Conservation (phyloP, 2,888 invertebrate genomes). For the Drosophila yooni region DNA sequence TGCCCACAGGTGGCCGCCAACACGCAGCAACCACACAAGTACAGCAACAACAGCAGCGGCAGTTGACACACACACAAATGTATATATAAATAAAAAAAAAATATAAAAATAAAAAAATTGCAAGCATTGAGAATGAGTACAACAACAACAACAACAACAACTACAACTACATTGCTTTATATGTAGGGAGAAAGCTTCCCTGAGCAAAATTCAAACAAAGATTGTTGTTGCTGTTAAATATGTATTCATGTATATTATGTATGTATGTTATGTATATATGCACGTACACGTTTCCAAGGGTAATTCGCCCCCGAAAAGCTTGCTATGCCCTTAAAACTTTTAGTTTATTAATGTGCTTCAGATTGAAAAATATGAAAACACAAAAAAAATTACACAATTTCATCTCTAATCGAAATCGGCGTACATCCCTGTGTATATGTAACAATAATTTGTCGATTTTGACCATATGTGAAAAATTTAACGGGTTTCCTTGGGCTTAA, state of each 20-base stretch:
- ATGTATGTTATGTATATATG: not conserved
- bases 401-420: not conserved
- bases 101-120: not conserved
- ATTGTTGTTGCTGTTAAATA: not conserved
- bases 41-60: constrained; percentile 12
- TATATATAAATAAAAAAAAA: not conserved
- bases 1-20: constrained; percentile 62
- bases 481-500: not conserved
- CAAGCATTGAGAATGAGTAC: not conserved
- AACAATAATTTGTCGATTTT: not conserved
- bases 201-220: constrained; percentile 24
- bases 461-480: not conserved
- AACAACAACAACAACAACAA: not conserved
- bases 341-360: not conserved
- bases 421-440: not conserved
- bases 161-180: not conserved
- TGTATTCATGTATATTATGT: not conserved
- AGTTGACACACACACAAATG: constrained; percentile 15
- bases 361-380: not conserved
- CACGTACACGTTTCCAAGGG: not conserved
- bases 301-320: not conserved
- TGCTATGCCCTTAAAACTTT: not conserved
- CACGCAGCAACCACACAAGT: constrained; percentile 40
- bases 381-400: not conserved
- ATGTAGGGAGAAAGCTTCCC: constrained; percentile 35